Evolutionary conservation across 2,888 invertebrate species (phyloP).

Genomic region (Ophioninae sp.): DNA sequence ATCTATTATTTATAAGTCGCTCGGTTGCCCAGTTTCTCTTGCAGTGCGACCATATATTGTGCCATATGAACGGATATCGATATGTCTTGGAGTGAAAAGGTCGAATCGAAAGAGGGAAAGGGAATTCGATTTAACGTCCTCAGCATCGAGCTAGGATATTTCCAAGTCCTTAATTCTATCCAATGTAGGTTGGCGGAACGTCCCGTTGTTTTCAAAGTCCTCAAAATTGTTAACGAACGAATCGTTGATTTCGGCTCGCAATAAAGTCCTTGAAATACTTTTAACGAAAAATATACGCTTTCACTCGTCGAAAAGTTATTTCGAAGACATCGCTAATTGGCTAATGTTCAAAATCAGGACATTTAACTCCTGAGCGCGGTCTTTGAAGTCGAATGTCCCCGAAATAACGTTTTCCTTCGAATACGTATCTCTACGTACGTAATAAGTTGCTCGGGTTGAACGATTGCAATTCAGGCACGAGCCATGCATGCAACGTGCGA

Average conservation of each 20-base stretch:
- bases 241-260: no score
- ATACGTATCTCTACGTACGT: slow-evolving; percentile 21
- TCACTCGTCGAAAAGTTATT: background rate
- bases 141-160: no score
- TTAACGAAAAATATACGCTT: background rate
- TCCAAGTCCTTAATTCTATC: no score
- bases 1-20: slow-evolving; percentile 60
- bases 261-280: background rate
- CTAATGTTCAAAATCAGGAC: no score
- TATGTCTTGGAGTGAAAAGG: slow-evolving; percentile 2
- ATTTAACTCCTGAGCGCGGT: background rate
- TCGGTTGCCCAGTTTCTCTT: slow-evolving; percentile 39
- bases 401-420: background rate
- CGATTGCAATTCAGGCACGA: slow-evolving; percentile 61
- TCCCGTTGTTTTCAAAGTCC: background rate
- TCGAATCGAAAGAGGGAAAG: slow-evolving; percentile 1
- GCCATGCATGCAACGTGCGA: slow-evolving; percentile 39
- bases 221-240: background rate
- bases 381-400: background rate
- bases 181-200: background rate
- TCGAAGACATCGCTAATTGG: no score
- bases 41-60: slow-evolving; percentile 7
- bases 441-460: slow-evolving; percentile 46
- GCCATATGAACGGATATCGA: background rate
- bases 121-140: background rate